Evolutionary conservation across 2,888 invertebrate genomes (phyloP), one percentile per base, ranked within the genome.

Genomic region (Lottia scabra): DNA sequence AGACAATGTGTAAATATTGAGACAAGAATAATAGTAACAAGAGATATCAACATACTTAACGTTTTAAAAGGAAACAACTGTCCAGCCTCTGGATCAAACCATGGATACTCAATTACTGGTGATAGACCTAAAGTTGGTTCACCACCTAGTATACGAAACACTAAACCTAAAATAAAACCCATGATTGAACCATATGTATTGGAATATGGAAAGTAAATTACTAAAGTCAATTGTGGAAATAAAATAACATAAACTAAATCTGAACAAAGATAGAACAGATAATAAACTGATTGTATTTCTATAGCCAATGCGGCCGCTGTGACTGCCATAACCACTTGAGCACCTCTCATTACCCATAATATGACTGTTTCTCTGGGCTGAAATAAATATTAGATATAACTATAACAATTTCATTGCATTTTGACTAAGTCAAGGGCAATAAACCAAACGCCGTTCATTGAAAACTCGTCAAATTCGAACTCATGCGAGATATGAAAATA

Each of bases 181-280:
- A 84, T 77, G 70, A 99, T 91, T 62, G 97, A 97, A 45, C 98
- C 98, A 90, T 99, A 99, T 13, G 98, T 97, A 91, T 99, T 99
- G 91, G 96, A 96, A 79, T 94, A 92, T 90, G 95, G 95, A 91
- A 97, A 96, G 91, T 98, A 97, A 19, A 99, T 97, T 83, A 98
- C 98, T 94, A 97, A 98, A 83, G 98, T 92, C 38, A 99, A 93
- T 91, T 97, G 99, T 0, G 99, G 99, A 91, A 99, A 99, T 81
- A 99, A 93, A 88, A 99, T 97, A 83, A 98, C 97, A 92, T 98
- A 99, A 79, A 99, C 98, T 89, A 99, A 92, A 91, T 99, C 99
- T 68, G 98, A 97, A 91, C 98, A 98, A 94, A 99, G 95, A 75
- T 96, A 97, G 98, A 98, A 99, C 75, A 99, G 92, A 15, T 97